phyloP scores from a whole-genome alignment of 1,140 invertebrate species.

The Druon quercuslanigerum region DNA sequence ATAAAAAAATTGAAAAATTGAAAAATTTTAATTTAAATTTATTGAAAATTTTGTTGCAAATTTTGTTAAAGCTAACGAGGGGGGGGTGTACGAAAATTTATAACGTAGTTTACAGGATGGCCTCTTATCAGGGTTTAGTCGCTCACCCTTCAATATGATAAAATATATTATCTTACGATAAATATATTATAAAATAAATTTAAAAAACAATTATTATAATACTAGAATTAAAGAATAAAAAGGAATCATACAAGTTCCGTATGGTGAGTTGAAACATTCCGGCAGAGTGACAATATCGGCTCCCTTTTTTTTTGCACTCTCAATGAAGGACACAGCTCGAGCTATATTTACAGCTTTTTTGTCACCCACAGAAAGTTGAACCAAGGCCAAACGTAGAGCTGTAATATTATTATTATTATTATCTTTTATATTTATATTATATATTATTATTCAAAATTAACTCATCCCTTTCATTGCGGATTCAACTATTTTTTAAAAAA shows the following conservation, averaged over 20 bases:
- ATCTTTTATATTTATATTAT: too few relatives aligned
- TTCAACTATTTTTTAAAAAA: too few relatives aligned
- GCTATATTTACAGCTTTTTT: constrained; percentile 87
- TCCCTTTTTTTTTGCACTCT: constrained; percentile 83
- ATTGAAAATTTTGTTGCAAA: too few relatives aligned
- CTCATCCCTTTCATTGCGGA: too few relatives aligned
- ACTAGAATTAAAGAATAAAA: constrained; percentile 50
- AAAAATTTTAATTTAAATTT: too few relatives aligned
- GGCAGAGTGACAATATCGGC: constrained; percentile 89
- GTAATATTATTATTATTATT: constrained; percentile 34
- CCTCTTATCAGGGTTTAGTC: too few relatives aligned
- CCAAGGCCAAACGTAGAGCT: constrained; percentile 81
- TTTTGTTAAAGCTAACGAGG: too few relatives aligned
- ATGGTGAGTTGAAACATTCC: constrained; percentile 96
- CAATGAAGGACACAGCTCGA: constrained; percentile 83
- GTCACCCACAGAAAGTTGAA: constrained; percentile 86
- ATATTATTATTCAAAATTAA: too few relatives aligned
- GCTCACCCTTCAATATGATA: too few relatives aligned
- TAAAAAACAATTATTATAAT: constrained; percentile 35
- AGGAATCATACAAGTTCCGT: constrained; percentile 85
- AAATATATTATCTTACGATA: background rate
- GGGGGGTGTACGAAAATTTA: too few relatives aligned
- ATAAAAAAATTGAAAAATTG: too few relatives aligned
- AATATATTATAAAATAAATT: constrained; percentile 7
- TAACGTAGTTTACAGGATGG: too few relatives aligned